phyloP scores from a whole-genome alignment of 2,888 invertebrate genomes.

The Leucophenga maculata region DNA sequence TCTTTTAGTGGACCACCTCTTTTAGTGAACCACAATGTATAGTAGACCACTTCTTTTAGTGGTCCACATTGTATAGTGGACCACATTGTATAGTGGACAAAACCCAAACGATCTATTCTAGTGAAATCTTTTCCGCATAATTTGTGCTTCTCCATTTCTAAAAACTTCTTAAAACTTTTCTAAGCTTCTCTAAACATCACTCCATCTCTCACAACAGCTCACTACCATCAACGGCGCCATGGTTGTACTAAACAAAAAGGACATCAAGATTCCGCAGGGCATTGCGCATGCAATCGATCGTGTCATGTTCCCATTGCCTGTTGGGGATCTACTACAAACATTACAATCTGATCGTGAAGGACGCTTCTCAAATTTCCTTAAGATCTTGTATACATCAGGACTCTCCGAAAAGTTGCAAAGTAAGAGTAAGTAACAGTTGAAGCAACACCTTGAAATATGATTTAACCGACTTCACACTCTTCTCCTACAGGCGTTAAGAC shows the following conservation, averaged over 20 bases:
- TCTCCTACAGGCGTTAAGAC: slow-evolving; percentile 80
- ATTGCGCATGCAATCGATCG: slow-evolving; percentile 88
- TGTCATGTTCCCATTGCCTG: slow-evolving; percentile 91
- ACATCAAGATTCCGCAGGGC: slow-evolving; percentile 88
- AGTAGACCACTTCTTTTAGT: too few relatives aligned
- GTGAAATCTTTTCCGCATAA: too few relatives aligned
- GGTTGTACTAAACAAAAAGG: slow-evolving; percentile 85
- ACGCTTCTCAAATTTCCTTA: slow-evolving; percentile 84
- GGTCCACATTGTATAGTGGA: too few relatives aligned
- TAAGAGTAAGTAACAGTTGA: slow-evolving; percentile 60
- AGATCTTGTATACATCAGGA: slow-evolving; percentile 84
- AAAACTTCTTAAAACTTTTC: slow-evolving; percentile 25
- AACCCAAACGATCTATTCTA: too few relatives aligned
- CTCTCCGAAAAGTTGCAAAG: slow-evolving; percentile 78
- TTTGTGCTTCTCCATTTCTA: too few relatives aligned
- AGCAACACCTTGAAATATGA: background rate
- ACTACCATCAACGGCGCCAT: slow-evolving; percentile 90
- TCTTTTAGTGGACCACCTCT: too few relatives aligned
- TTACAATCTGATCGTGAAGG: slow-evolving; percentile 87
- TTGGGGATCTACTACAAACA: slow-evolving; percentile 88
- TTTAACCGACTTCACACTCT: background rate
- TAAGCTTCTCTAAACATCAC: background rate
- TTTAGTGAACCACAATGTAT: too few relatives aligned
- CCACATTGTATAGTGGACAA: too few relatives aligned
- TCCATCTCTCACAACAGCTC: slow-evolving; percentile 74